Evolutionary conservation across 2,888 invertebrate genomes (phyloP).

Genomic region (Campopleginae sp.): DNA sequence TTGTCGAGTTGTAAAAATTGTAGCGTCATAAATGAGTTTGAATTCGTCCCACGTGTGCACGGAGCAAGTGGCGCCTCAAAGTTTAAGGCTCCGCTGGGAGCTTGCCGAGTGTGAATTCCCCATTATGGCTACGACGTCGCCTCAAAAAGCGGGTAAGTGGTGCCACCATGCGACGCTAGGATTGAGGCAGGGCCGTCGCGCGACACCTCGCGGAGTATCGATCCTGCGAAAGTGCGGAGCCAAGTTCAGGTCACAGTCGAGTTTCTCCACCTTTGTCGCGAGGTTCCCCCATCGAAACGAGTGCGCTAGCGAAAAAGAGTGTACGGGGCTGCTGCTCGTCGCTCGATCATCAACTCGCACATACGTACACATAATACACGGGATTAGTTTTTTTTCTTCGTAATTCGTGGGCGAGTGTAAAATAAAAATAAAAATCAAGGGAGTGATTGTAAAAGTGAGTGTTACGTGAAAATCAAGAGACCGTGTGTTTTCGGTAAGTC

Average conservation of each 20-base stretch:
- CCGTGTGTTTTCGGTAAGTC: conserved; percentile 62
- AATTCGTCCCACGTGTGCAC: background rate
- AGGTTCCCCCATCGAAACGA: conserved; percentile 65
- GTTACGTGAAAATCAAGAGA: conserved; percentile 30
- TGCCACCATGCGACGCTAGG: conserved; percentile 10
- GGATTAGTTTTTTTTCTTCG: conserved; percentile 25
- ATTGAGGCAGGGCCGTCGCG: background rate
- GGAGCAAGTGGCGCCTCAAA: background rate
- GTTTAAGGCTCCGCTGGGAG: too few species aligned
- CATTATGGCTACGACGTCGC: background rate
- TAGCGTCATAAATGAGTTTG: background rate
- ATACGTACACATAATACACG: background rate
- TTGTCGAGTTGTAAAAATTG: background rate
- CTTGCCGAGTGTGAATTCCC: too few species aligned
- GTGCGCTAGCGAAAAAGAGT: conserved; percentile 35
- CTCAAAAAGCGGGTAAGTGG: background rate
- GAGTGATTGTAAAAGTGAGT: conserved; percentile 12
- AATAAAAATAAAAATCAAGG: conserved; percentile 14
- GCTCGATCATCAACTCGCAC: background rate
- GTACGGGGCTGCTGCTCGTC: conserved; percentile 25
- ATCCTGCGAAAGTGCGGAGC: conserved; percentile 59
- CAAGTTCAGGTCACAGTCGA: conserved; percentile 75
- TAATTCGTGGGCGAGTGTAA: conserved; percentile 2
- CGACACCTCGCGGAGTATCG: conserved; percentile 55
- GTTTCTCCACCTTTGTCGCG: conserved; percentile 77